phyloP scores from a whole-genome alignment of 2,888 invertebrate genomes.

The Cerceris ruficornis region DNA sequence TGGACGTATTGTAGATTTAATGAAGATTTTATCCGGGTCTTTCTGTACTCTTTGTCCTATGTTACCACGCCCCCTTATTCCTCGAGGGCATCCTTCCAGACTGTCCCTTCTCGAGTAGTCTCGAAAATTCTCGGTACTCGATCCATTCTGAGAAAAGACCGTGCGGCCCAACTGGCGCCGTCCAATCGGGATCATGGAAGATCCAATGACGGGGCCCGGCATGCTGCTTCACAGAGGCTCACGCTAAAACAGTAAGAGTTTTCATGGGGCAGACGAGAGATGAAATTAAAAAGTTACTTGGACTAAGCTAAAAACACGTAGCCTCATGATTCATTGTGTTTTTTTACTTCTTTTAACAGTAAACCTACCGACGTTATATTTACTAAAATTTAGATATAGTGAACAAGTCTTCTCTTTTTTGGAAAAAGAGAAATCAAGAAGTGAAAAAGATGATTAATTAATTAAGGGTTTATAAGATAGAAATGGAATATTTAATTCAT shows the following conservation, averaged over 20 bases:
- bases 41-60: conserved; percentile 42
- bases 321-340: too few relatives aligned
- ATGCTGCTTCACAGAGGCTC: not conserved
- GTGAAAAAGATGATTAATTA: too few relatives aligned
- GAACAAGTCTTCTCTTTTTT: too few relatives aligned
- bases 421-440: too few relatives aligned
- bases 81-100: conserved; percentile 38
- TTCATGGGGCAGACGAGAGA: too few relatives aligned
- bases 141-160: conserved; percentile 48
- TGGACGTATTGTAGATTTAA: not conserved
- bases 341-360: too few relatives aligned
- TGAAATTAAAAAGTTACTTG: too few relatives aligned
- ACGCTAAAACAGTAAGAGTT: not conserved
- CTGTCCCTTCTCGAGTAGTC: conserved; percentile 44
- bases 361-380: too few relatives aligned
- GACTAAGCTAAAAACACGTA: too few relatives aligned
- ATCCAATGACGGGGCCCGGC: conserved; percentile 16
- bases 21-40: conserved; percentile 36
- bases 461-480: too few relatives aligned
- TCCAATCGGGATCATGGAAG: conserved; percentile 14
- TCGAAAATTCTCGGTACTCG: conserved; percentile 51
- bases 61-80: conserved; percentile 46
- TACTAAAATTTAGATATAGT: too few relatives aligned
- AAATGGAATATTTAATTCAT: too few relatives aligned
- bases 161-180: conserved; percentile 28